A percentile compares a stretch with the other conserved stretches of the same genome.
Evolutionary conservation across 2,888 invertebrate species (phyloP).

Genomic region (Ophion slaviceki): DNA sequence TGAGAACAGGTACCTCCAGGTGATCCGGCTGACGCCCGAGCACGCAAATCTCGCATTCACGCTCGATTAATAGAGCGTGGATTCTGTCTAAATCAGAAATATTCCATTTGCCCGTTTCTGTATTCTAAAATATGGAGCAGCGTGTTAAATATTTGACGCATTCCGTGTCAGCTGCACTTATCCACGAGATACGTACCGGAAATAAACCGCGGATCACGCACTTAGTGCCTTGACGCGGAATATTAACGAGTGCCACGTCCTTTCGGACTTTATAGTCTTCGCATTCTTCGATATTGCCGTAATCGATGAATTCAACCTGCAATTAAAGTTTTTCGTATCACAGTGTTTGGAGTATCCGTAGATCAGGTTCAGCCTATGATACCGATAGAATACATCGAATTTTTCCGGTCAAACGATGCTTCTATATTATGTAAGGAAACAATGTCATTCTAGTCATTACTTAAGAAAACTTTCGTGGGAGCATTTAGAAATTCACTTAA

Average conservation of each 20-base stretch:
- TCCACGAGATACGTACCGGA: conserved; percentile 80
- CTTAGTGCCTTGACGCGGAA: conserved; percentile 88
- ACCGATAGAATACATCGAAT: not conserved
- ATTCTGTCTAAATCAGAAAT: conserved; percentile 86
- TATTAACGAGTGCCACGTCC: conserved; percentile 84
- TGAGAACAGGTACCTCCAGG: conserved; percentile 71
- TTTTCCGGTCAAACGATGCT: too few species aligned
- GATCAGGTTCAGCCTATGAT: not conserved
- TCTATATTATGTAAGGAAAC: too few species aligned
- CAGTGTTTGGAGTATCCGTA: not conserved
- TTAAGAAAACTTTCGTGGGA: too few species aligned
- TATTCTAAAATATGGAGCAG: conserved; percentile 41
- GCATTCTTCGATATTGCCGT: conserved; percentile 91
- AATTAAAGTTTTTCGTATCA: not conserved
- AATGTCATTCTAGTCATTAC: too few species aligned
- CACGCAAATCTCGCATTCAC: conserved; percentile 85
- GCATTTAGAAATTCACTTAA: too few species aligned
- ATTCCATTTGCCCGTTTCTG: conserved; percentile 83
- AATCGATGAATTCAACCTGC: conserved; percentile 90
- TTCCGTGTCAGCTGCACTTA: not conserved
- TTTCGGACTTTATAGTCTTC: conserved; percentile 86
- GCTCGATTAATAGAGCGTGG: conserved; percentile 86
- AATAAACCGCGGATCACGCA: conserved; percentile 86
- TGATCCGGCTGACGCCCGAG: conserved; percentile 74
- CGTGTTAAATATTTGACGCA: not conserved